phyloP scores from a whole-genome alignment of 2,797 vertebrate species.

The Dipus sagitta region DNA sequence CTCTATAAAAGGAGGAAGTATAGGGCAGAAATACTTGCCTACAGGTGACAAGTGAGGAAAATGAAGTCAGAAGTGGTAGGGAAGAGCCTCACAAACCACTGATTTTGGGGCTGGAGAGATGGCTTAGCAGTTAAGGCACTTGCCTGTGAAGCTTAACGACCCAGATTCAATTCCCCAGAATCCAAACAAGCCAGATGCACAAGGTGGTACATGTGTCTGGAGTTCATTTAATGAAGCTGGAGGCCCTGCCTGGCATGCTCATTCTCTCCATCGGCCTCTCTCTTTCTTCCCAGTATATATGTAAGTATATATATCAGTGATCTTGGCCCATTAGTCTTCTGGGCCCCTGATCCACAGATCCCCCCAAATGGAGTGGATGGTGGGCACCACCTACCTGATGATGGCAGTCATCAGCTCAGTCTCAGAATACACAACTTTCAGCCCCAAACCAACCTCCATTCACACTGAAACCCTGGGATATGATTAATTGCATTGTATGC shows the following conservation, averaged over 20 bases:
- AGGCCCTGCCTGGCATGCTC: too few relatives aligned
- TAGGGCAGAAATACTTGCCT: conserved; percentile 4
- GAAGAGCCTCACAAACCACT: not conserved
- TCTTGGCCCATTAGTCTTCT: not conserved
- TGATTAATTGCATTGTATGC: not conserved
- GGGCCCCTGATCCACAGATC: not conserved
- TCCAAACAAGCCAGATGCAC: too few relatives aligned
- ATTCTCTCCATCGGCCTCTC: too few relatives aligned
- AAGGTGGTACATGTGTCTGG: too few relatives aligned
- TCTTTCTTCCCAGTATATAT: too few relatives aligned
- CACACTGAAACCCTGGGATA: not conserved
- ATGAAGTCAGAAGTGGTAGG: conserved; percentile 20
- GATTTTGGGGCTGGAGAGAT: not conserved
- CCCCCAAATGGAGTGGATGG: not conserved
- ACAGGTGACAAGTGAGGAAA: not conserved
- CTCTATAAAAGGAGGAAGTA: not conserved
- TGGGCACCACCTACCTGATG: not conserved
- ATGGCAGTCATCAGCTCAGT: not conserved
- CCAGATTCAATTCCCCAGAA: too few relatives aligned
- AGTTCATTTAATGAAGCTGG: too few relatives aligned
- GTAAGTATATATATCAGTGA: not conserved
- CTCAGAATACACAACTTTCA: not conserved
- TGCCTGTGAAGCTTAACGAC: too few relatives aligned
- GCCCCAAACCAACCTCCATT: not conserved
- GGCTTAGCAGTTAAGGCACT: too few relatives aligned